Base-by-base conservation (phyloP, 92 coral and sea anemone species). In the Epizoanthus rinbou region DNA sequence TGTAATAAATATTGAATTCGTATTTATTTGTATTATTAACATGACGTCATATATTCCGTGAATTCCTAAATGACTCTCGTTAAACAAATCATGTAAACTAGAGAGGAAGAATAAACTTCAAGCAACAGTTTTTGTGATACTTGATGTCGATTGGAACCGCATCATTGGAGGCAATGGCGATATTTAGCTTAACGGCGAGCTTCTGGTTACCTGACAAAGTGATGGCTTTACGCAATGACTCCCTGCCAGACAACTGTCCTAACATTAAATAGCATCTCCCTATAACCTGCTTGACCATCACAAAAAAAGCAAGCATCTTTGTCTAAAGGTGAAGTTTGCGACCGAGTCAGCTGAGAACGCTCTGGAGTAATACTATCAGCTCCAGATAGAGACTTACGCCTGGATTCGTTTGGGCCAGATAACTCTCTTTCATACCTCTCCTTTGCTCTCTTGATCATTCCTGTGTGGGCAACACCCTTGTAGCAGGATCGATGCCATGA, bases 121-220 rank as follows among this genome's bases (percentile, higher is more conserved):
- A 17, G 90, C 90, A 88, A 84, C 95, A 91, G 2, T 86, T 87
- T 17, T 78, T 86, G 58, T 88, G 89, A 80, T 86, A 91, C 69
- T 88, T 83, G 14, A 88, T 86, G 85, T 88, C 95, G 22, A 86
- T 84, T 64, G 91, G 67, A 80, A 83, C 92, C 35, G 90, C 95
- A 85, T 88, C 95, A 74, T 76, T 74, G 19, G 87, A 59, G 81
- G 79, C 91, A 64, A 91, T 15, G 45, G 91, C 91, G 54, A 90
- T 91, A 75, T 33, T 80, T 15, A 91, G 69, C 81, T 85, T 87
- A n/a, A 88, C 89, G 13, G 73, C 6, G 41, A 87, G 89, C 41
- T 87, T 85, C 11, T 81, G 78, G 71, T 91, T 88, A 10, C 72
- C 73, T 63, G 91, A 88, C 28, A 86, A 23, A 52, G 25, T 14